Evolutionary conservation across 2,797 vertebrate species (phyloP), one percentile per base, ranked within the genome.

Genomic region (Chromis chromis): DNA sequence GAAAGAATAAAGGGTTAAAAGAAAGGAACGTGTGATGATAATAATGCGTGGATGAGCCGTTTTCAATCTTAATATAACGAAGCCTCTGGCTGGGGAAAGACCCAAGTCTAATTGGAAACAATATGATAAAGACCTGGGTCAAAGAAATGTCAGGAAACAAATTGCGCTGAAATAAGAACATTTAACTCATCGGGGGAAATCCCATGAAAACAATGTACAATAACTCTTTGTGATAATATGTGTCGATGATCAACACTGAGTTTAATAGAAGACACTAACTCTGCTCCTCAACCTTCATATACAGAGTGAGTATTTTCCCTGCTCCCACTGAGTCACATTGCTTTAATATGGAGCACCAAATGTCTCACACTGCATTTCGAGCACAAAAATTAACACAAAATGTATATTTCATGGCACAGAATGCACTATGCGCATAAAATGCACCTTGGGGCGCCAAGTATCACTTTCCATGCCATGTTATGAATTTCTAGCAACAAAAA

Each of bases 351-450:
- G 36, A 79, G 42, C 57, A 73, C 66, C 46, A 74, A 72, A 66
- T 40, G 62, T 76, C 57, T 85, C 68, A 25, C 39, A 11, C 79
- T 67, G 62, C 76, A 76, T 83, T 70, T 69, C 12, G 0, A 64
- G 65, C 64, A 39, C 39, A n/a, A 25, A 65, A 6, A 72, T 16
- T 50, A 46, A 70, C 25, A 44, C 17, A 36, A 78, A 83, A 87
- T 89, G 67, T 84, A 87, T 85, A 83, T 88, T 89, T 88, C 79
- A 89, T 84, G 59, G 56, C 62, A 72, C 28, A 9, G 63, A 87
- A 67, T 83, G 68, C 81, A 74, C 80, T 73, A 61, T 78, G 81
- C 61, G 82, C 83, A 83, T 33, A 83, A 80, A 84, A 72, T 55
- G 66, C 76, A 82, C 89, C 77, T 77, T 19, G 40, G 65, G 86